phyloP scores from a whole-genome alignment of 1,140 invertebrate genomes.

The Drosophila auraria region DNA sequence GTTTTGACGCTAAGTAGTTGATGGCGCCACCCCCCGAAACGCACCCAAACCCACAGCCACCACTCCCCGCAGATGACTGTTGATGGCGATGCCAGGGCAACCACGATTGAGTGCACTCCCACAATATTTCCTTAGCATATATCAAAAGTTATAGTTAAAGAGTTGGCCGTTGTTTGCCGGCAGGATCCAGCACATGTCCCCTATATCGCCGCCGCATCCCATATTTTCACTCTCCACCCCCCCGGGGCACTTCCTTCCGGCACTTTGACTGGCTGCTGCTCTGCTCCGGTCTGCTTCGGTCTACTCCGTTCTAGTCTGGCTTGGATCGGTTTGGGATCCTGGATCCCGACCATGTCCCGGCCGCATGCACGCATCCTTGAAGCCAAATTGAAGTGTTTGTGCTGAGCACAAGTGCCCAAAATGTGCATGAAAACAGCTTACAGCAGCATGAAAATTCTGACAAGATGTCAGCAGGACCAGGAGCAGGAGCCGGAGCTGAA shows the following conservation, averaged over 20 bases:
- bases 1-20: conserved; percentile 83
- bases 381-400: conserved; percentile 81
- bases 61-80: conserved; percentile 4
- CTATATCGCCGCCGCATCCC: conserved; percentile 30
- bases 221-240: neutral
- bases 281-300: neutral
- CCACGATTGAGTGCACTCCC: conserved; percentile 75
- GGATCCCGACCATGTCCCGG: conserved; percentile 14
- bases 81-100: conserved; percentile 49
- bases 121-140: conserved; percentile 81
- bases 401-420: conserved; percentile 75
- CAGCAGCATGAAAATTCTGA: conserved; percentile 78
- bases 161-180: conserved; percentile 64
- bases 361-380: conserved; percentile 64
- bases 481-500: neutral
- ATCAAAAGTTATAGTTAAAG: conserved; percentile 84
- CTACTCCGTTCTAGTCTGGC: conserved; percentile 12
- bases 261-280: conserved; percentile 56
- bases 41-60: neutral
- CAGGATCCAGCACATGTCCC: conserved; percentile 12
- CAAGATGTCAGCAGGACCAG: conserved; percentile 49
- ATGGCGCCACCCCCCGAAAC: conserved; percentile 34
- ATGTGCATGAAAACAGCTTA: conserved; percentile 82
- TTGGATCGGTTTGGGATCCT: conserved; percentile 32
- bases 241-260: conserved; percentile 64